Evolutionary conservation across 2,797 vertebrate species (phyloP), one percentile per base, ranked within the genome.

Genomic region (Zenarchopterus dispar): DNA sequence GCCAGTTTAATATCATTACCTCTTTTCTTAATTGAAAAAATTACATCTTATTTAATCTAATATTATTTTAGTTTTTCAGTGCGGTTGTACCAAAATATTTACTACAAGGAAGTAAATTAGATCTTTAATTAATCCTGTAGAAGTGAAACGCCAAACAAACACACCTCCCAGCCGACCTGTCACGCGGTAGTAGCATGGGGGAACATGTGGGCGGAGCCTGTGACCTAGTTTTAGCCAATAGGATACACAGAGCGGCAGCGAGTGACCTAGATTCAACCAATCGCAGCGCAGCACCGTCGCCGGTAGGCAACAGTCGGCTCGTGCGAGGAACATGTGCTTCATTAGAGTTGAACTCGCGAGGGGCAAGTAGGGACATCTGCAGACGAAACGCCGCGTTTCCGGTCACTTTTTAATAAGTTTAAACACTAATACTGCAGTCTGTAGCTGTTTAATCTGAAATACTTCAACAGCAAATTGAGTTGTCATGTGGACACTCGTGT

Each of bases 181-280:
- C 93, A 94, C 93, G 93, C 80, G 93, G 93, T 90, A 60, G 17
- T 85, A 3, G 89, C 89, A 92, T 89, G 70, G 88, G 87, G 87
- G 84, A 81, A 65, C 67, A 86, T 66, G 57, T 91, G 93, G 95
- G 95, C 88, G 95, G 94, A 90, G 93, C 90, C 66, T 91, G 71
- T 95, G 95, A 95, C 95, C 95, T 95, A 96, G 73, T 94, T 96
- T 93, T 82, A 67, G 13, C 96, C 95, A 97, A 97, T 96, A 5
- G 74, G 51, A 73, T 41, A 15, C n/a, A 11, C 68, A 6, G 50
- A 75, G 62, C 64, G 79, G 86, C 75, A 84, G 93, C 90, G 82
- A 91, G 74, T 95, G 95, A 96, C 95, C 96, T 93, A 96, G 62
- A 86, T 94, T 91, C 51, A 71, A 59, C 93, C 93, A 94, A 94